These are phyloP conservation scores for Maniola hyperantus DNA, from an alignment of 2,888 invertebrate species.

Conservation along the genomic window DNA sequence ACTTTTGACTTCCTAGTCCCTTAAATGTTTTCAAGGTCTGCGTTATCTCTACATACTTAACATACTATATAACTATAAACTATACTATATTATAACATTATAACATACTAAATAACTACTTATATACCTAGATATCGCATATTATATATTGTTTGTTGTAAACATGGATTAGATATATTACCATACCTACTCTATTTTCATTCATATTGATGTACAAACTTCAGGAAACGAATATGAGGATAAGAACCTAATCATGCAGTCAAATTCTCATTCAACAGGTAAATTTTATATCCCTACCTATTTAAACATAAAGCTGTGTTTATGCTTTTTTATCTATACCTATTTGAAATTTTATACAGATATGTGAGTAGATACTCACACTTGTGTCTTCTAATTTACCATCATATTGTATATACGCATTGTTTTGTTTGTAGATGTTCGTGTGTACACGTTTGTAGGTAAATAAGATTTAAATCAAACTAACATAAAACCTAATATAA, in stretches of 20 bases:
- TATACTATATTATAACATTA: too few relatives aligned
- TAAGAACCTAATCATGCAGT: conserved; percentile 50
- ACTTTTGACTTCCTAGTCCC: conserved; percentile 60
- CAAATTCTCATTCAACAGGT: conserved; percentile 48
- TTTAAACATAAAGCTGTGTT: not conserved
- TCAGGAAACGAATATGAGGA: conserved; percentile 12
- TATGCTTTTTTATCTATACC: conserved; percentile 16
- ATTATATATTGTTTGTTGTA: too few relatives aligned
- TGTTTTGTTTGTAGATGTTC: conserved; percentile 61
- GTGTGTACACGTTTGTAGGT: conserved; percentile 72
- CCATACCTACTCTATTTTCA: too few relatives aligned
- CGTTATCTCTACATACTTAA: not conserved
- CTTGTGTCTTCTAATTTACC: conserved; percentile 1
- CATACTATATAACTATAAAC: too few relatives aligned
- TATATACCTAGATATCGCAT: too few relatives aligned
- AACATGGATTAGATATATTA: too few relatives aligned
- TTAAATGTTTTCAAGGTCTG: not conserved
- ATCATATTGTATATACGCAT: conserved; percentile 29
- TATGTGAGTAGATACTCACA: too few relatives aligned
- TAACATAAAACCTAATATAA: not conserved
- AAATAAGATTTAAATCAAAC: conserved; percentile 45
- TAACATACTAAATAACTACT: too few relatives aligned
- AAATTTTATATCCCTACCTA: conserved; percentile 25
- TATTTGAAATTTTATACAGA: not conserved
- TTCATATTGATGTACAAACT: not conserved